Evolutionary conservation across 2,113 vertebrate genomes (phyloP), one percentile per base, ranked within the genome.

Genomic region (Tupaia tana): DNA sequence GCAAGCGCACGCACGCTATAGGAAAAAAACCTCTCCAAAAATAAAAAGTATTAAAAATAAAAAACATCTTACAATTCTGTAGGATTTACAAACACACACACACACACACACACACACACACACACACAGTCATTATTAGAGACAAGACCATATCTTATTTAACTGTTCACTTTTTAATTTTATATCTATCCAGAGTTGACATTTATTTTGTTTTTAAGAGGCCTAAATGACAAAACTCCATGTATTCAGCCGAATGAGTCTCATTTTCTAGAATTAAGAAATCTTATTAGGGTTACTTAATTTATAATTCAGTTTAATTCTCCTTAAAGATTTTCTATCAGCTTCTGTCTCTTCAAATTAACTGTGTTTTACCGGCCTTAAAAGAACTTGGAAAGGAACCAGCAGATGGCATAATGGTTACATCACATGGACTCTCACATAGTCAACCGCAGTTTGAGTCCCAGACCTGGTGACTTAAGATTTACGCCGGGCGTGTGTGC

Each of bases 131-230:
- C 58, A 6, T 9, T 82, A 12, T 90, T 25, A 89, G 58, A 88
- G 80, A 29, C 14, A 43, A 31, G 54, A 31, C n/a, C 25, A 52
- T 85, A 11, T 74, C 24, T 61, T 88, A 58, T 63, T 71, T 84
- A 85, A 90, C 69, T 73, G 16, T 84, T 92, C 9, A 29, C 52
- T 84, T 91, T 69, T 64, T 86, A 89, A 93, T 74, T 87, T 85
- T 80, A 52, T 71, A 69, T 52, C 52, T 74, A 10, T 58, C 79
- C 66, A 85, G 58, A 90, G 19, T 66, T 84, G 75, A 93, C 89
- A 34, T 63, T 86, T 59, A 77, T 93, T 88, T 94, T 95, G 56
- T 34, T 89, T 89, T 88, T 86, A 95, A 90, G 75, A 93, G 43
- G 64, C 61, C 43, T 43, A 31, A 70, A 86, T 77, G 79, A 67